Base-by-base conservation (phyloP, 2,113 vertebrate genomes). In the Excalfactoria chinensis region DNA sequence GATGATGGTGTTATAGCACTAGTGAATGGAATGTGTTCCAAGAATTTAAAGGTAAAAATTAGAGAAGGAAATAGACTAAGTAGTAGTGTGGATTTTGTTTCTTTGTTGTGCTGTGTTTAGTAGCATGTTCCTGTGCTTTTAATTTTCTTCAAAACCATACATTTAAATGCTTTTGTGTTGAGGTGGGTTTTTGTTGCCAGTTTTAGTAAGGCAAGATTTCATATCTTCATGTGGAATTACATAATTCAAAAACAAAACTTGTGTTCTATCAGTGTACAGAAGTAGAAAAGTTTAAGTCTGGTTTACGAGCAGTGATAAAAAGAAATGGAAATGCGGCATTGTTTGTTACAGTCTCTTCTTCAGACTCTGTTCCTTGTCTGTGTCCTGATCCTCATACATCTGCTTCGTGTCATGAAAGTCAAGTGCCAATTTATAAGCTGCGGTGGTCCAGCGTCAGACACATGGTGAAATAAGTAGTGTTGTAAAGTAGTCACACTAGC, bases 1-100 rank as follows among this genome's bases (percentile, higher is more conserved):
- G 98, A 99, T 86, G 96, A 89, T 86, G 98, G 98, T 8, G 98
- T 99, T 83, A 85, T 97, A 91, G 98, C 98, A 8, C 97, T 99
- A 51, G 98, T 98, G 71, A 98, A 96, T 91, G 98, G 98, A 94
- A 97, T 92, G 4, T 99, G 98, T 97, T 98, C 98, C 28, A 95
- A 97, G 77, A 98, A 95, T 88, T 96, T 99, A 94, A 98, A 98
- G 98, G 98, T 99, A 98, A 97, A 5, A 53, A 53, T 53, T 35
- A 69, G 17, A 34, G 66, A 48, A n/a, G n/a, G 66, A 11, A 34
- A n/a, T 26, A 48, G 16, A 30, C 41, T n/a, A 30, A 86, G 49
- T 13, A 48, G 37, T 49, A 32, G 19, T 40, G n/a, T 44, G 28
- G 23, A 51, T 62, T 80, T 85, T 73, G 60, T 25, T 53, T 53